Conservation (phyloP, 2,888 invertebrate species). For the Pammene fasciana region DNA sequence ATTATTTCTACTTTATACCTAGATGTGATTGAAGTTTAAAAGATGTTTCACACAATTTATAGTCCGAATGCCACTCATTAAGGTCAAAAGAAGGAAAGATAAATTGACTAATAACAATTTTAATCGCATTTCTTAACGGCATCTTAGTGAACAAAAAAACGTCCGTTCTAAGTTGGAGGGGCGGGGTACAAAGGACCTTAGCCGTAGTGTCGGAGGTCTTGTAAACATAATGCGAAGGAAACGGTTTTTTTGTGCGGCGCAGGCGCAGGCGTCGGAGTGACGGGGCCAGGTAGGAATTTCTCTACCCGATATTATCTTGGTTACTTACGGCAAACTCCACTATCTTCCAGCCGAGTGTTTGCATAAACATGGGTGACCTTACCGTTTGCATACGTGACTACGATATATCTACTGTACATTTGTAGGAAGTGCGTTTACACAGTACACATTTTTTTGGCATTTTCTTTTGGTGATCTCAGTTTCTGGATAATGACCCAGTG, state of each 20-base stretch:
- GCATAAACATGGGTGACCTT: conserved; percentile 73
- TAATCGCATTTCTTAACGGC: conserved; percentile 45
- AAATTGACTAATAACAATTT: conserved; percentile 17
- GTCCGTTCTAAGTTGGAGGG: conserved; percentile 62
- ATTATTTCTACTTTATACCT: background rate
- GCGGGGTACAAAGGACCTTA: conserved; percentile 65
- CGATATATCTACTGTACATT: conserved; percentile 50
- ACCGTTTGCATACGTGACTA: conserved; percentile 66
- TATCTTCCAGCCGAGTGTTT: conserved; percentile 71
- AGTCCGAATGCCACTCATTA: background rate
- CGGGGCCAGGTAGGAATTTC: conserved; percentile 69
- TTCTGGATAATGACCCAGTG: too few species aligned
- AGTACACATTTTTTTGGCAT: conserved; percentile 26
- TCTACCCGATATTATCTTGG: conserved; percentile 63
- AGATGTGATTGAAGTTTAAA: too few species aligned
- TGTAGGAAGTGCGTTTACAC: conserved; percentile 47
- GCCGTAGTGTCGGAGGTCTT: conserved; percentile 78
- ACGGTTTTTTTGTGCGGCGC: conserved; percentile 70
- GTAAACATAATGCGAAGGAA: conserved; percentile 79
- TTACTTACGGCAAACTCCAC: conserved; percentile 71
- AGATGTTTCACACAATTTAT: background rate
- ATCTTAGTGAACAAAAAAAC: conserved; percentile 69
- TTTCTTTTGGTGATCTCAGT: background rate
- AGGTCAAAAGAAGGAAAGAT: conserved; percentile 4
- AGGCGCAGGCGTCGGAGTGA: conserved; percentile 60